Evolutionary conservation across 2,888 invertebrate genomes (phyloP).

Genomic region (Strigamia transsilvanica): DNA sequence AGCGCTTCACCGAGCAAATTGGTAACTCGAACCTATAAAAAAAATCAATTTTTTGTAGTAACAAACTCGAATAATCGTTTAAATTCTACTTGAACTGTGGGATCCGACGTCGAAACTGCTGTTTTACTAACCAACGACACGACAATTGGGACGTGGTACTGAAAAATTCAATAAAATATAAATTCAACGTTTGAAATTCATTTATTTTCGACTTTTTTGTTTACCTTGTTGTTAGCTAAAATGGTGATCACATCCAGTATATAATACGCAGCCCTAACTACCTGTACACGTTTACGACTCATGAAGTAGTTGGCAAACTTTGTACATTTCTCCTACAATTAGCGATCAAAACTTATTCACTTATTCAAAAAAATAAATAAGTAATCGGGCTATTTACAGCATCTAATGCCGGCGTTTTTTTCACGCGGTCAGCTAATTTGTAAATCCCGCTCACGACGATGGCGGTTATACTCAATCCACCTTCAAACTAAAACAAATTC

Average conservation of each 20-base stretch:
- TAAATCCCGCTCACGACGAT: conserved; percentile 72
- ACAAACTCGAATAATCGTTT: neutral
- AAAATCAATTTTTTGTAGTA: neutral
- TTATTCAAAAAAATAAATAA: neutral
- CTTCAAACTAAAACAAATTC: conserved; percentile 76
- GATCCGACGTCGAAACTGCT: conserved; percentile 77
- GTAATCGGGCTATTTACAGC: conserved; percentile 60
- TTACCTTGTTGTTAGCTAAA: conserved; percentile 76
- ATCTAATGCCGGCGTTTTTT: conserved; percentile 75
- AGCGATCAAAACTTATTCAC: neutral
- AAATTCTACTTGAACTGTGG: conserved; percentile 68
- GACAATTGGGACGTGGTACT: conserved; percentile 82
- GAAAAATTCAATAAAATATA: neutral
- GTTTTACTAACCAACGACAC: conserved; percentile 81
- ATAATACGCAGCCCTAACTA: conserved; percentile 81
- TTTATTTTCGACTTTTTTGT: conserved; percentile 15
- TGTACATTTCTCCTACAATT: conserved; percentile 74
- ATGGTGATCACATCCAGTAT: conserved; percentile 80
- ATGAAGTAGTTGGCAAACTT: conserved; percentile 92
- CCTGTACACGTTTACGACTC: conserved; percentile 86
- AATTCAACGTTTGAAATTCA: neutral
- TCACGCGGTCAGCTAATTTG: conserved; percentile 71
- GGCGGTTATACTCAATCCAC: conserved; percentile 73
- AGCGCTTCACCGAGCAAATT: conserved; percentile 12
- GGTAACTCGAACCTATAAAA: conserved; percentile 23